These are phyloP conservation scores for Cisticola juncidis DNA, from an alignment of 2,113 vertebrate genomes.

Conservation along the genomic window DNA sequence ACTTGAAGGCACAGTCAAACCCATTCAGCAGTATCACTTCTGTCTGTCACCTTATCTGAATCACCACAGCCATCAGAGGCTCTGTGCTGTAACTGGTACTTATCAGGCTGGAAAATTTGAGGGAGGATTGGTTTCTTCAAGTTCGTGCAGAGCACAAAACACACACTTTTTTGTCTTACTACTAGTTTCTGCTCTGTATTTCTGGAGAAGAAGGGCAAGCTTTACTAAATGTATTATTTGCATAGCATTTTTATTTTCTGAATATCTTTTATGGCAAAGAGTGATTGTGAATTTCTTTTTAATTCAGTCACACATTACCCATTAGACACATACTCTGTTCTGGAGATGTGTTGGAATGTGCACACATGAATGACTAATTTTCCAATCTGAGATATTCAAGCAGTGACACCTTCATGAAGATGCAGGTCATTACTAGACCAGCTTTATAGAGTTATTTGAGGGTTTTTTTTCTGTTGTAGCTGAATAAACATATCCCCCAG, in stretches of 20 bases:
- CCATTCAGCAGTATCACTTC: not conserved
- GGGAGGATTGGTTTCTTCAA: not conserved
- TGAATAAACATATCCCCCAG: not conserved
- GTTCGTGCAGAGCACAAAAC: not conserved
- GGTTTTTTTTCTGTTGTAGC: not conserved
- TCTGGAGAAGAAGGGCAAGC: not conserved
- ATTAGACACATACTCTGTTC: not conserved
- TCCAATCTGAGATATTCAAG: not conserved
- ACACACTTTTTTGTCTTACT: not conserved
- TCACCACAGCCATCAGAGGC: not conserved
- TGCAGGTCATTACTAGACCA: not conserved
- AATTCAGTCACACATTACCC: not conserved
- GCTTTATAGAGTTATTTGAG: not conserved
- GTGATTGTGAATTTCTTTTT: not conserved
- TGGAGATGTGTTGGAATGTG: not conserved
- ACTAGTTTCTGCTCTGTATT: not conserved
- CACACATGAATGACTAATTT: not conserved
- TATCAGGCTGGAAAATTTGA: constrained; percentile 29
- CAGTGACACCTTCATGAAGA: not conserved
- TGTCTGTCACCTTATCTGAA: not conserved
- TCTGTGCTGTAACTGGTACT: not conserved
- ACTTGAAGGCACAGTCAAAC: constrained; percentile 28
- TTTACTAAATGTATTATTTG: not conserved
- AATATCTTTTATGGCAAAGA: not conserved
- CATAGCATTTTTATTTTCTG: not conserved